Conservation (phyloP, 2,113 vertebrate genomes). For the Sakesphorus luctuosus region DNA sequence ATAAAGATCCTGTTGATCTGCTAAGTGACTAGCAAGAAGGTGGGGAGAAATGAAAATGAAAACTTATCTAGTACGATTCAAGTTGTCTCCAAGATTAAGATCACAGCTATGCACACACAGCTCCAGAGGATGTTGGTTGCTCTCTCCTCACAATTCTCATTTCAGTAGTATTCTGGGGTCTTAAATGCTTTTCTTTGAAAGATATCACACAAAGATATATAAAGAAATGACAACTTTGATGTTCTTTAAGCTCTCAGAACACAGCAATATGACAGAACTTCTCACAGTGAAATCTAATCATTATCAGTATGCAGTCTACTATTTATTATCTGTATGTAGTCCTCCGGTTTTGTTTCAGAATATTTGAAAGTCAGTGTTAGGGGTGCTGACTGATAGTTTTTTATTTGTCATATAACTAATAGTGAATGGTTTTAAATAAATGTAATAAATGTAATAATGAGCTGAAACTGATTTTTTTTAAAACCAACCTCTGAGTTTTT, state of each 20-base stretch:
- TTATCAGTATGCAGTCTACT: too few species aligned
- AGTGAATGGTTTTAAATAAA: background rate
- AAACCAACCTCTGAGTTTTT: background rate
- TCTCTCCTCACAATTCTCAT: rapidly evolving
- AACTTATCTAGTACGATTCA: background rate
- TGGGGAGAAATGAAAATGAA: background rate
- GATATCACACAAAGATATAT: background rate
- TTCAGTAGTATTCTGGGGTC: background rate
- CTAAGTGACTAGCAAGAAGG: background rate
- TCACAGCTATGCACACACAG: background rate
- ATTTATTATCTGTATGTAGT: background rate
- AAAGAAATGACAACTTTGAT: background rate
- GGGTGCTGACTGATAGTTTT: background rate
- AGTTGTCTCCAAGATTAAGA: background rate
- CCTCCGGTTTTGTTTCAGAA: background rate
- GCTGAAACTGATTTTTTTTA: background rate
- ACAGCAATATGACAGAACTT: background rate
- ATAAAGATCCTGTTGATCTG: background rate
- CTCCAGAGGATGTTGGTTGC: background rate
- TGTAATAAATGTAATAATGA: background rate
- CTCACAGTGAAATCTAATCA: background rate
- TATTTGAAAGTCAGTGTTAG: background rate
- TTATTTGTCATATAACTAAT: background rate
- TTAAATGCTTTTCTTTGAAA: background rate
- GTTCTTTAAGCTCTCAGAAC: background rate